phyloP scores from a whole-genome alignment of 2,797 vertebrate genomes.

The Malacoraja senta region DNA sequence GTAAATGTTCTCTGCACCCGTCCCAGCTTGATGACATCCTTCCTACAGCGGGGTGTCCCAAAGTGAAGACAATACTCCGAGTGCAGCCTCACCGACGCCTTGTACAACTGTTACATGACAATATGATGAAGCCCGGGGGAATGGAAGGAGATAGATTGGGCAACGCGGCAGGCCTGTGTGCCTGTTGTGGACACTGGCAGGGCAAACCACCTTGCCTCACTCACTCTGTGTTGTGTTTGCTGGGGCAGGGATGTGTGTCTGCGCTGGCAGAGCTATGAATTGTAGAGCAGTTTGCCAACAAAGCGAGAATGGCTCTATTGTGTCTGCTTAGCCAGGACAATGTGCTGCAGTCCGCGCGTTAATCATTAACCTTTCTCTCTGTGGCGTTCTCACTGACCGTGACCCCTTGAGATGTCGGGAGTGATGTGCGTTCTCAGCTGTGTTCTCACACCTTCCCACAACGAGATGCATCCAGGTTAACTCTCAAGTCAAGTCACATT shows the following conservation, averaged over 20 bases:
- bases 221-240: neutral
- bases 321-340: neutral
- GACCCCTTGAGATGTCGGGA: neutral
- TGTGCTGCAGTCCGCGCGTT: neutral
- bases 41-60: too few species aligned
- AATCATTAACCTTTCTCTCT: neutral
- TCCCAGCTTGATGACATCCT: too few species aligned
- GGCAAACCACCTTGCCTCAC: neutral
- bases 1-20: too few species aligned
- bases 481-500: too few species aligned
- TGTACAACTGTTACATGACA: too few species aligned
- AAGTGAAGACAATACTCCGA: too few species aligned
- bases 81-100: too few species aligned
- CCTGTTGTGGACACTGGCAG: neutral
- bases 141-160: too few species aligned
- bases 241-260: neutral
- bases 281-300: too few species aligned
- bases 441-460: too few species aligned
- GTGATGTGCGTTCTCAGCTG: neutral
- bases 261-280: neutral
- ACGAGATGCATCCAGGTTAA: neutral
- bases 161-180: too few species aligned
- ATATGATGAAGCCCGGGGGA: too few species aligned
- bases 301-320: neutral
- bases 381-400: neutral